phyloP scores from a whole-genome alignment of 2,113 vertebrate genomes.

The Rissa tridactyla region DNA sequence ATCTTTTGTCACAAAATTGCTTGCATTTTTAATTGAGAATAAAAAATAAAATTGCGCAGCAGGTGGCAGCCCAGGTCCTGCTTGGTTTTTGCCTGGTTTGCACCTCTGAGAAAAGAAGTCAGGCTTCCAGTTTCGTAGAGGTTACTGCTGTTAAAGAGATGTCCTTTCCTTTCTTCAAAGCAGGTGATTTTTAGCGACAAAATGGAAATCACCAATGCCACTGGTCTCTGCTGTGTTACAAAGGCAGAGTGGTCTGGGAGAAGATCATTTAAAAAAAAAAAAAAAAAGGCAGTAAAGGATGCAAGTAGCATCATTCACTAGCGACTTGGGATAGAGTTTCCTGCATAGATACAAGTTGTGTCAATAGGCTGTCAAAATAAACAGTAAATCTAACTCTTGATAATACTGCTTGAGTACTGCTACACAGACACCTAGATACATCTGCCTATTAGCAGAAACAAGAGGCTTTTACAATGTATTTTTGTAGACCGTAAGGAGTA shows the following conservation, averaged over 20 bases:
- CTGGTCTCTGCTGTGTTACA: neutral
- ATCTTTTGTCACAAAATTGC: neutral
- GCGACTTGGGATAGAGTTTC: neutral
- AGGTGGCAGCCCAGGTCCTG: constrained; percentile 34
- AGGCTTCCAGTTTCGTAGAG: neutral
- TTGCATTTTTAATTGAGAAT: neutral
- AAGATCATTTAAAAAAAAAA: neutral
- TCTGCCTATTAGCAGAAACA: neutral
- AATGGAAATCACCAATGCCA: neutral
- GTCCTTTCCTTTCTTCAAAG: neutral
- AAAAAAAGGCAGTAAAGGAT: neutral
- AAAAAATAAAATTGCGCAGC: neutral
- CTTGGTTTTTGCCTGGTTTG: neutral
- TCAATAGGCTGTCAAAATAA: neutral
- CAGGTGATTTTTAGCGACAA: neutral
- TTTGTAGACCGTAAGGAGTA: neutral
- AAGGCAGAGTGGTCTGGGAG: neutral
- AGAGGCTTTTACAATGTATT: neutral
- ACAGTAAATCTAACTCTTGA: neutral
- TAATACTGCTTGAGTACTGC: neutral
- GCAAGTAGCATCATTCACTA: neutral
- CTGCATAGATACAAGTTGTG: neutral
- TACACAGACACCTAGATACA: neutral
- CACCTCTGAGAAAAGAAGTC: neutral
- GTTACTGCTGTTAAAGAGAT: neutral